These are phyloP conservation scores for Macrostomum lignano DNA, from an alignment of 1,140 invertebrate genomes.

Conservation along the genomic window DNA sequence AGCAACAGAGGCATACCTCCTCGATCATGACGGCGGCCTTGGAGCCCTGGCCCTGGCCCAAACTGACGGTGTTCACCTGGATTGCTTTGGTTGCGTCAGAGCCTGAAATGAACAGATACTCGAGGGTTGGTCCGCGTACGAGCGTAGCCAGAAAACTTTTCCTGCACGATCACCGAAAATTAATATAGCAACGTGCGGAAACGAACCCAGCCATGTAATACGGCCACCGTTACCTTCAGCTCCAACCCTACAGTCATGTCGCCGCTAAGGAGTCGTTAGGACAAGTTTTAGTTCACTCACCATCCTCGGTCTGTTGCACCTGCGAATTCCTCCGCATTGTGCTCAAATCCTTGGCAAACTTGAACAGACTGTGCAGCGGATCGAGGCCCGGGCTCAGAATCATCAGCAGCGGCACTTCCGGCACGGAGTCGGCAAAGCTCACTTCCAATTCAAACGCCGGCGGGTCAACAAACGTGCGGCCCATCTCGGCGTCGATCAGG, in stretches of 20 bases:
- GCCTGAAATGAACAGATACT: too few relatives aligned
- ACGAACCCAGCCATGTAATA: not conserved
- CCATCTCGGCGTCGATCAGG: slow-evolving; percentile 20
- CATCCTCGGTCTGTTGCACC: too few relatives aligned
- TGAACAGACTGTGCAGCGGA: slow-evolving; percentile 23
- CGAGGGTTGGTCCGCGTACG: too few relatives aligned
- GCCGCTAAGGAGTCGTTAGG: too few relatives aligned
- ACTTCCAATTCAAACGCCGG: slow-evolving; percentile 25
- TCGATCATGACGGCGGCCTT: slow-evolving; percentile 22
- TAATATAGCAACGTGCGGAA: too few relatives aligned
- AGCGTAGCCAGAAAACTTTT: too few relatives aligned
- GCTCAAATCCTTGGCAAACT: slow-evolving; percentile 22
- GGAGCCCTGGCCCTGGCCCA: slow-evolving; percentile 26
- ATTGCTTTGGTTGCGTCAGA: slow-evolving; percentile 12
- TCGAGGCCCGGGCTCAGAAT: slow-evolving; percentile 25
- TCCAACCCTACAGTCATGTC: slow-evolving; percentile 21
- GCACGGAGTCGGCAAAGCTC: slow-evolving; percentile 20
- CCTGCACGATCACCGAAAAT: too few relatives aligned
- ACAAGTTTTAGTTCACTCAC: too few relatives aligned
- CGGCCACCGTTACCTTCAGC: not conserved
- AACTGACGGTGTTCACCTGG: slow-evolving; percentile 18
- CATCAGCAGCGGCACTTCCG: slow-evolving; percentile 23
- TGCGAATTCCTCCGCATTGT: slow-evolving; percentile 25
- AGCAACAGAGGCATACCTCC: slow-evolving; percentile 11
- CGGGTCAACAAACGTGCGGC: slow-evolving; percentile 21